These are phyloP conservation scores for Champsocephalus gunnari DNA, from an alignment of 2,797 vertebrate species.

Conservation along the genomic window DNA sequence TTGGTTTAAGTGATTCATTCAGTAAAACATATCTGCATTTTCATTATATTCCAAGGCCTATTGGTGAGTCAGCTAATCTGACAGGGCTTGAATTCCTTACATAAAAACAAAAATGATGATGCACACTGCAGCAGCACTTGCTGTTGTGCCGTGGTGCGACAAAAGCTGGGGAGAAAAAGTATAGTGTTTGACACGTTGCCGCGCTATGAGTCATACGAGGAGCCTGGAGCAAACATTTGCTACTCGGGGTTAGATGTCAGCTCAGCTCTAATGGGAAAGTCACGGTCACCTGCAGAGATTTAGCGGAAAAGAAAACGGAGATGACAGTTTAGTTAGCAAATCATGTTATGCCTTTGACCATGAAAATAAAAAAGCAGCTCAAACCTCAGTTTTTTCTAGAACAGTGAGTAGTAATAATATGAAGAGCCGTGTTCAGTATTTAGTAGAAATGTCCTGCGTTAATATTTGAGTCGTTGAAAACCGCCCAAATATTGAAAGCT, in stretches of 20 bases:
- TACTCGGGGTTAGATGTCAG: conserved; percentile 43
- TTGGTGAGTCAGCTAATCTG: conserved; percentile 59
- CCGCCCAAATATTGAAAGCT: neutral
- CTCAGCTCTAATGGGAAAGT: conserved; percentile 53
- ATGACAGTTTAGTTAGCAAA: conserved; percentile 25
- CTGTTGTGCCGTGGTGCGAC: conserved; percentile 43
- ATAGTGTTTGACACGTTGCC: conserved; percentile 42
- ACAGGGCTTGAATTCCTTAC: conserved; percentile 32
- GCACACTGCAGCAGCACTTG: conserved; percentile 37
- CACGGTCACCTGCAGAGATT: conserved; percentile 43
- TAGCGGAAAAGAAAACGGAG: conserved; percentile 25
- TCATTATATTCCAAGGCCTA: conserved; percentile 41
- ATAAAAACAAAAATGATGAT: conserved; percentile 42
- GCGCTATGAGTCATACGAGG: conserved; percentile 40
- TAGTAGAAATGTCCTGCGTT: conserved; percentile 12
- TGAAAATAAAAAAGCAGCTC: conserved; percentile 27
- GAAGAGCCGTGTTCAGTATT: neutral
- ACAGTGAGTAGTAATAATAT: neutral
- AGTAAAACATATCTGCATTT: conserved; percentile 56
- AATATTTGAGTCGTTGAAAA: neutral
- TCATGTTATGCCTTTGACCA: conserved; percentile 19
- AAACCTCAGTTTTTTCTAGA: conserved; percentile 10
- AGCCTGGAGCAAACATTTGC: conserved; percentile 58
- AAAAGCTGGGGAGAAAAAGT: conserved; percentile 40
- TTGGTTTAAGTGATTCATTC: conserved; percentile 40